Base-by-base conservation (phyloP, 2,113 vertebrate genomes). In the Picathartes gymnocephalus region DNA sequence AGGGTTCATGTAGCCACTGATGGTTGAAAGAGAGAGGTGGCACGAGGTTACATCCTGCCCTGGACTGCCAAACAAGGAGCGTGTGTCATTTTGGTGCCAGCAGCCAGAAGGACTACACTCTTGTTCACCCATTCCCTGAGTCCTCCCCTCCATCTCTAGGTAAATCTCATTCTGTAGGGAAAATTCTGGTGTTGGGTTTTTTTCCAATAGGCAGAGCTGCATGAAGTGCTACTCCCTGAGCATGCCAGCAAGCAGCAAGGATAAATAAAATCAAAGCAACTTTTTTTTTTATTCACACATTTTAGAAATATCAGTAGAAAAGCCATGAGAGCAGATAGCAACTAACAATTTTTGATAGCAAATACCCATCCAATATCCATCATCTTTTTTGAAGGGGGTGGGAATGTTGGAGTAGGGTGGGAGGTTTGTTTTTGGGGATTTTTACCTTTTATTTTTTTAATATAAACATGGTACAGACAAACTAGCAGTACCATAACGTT, bases 101-200 rank as follows among this genome's bases (percentile, higher is more conserved):
- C 0, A 0, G 16, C 35, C 47, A 27, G 27, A 47, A 62, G 31
- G 35, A 28, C 61, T 53, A 4, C 0, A 0, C 24, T 31, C 17
- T 70, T 39, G 22, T 13, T 61, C 33, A 30, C 35, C 31, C 13
- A 66, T 12, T 2, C 12, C 5, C 10, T 18, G 7, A 45, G 24
- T 31, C 35, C 24, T 80, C 76, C 48, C 28, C 5, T 74, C 53
- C 2, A 0, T 25, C 40, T 83, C n/a, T 25, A 44, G 16, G 50
- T 39, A 84, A 61, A 72, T 11, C n/a, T 50, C 23, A 22, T 39
- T 53, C 45, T 50, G 12, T 6, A 70, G 15, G 65, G 31, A 50
- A 73, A 60, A 81, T 70, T 66, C 10, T 6, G 28, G 6, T 27
- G 21, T 4, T 31, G 8, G 0, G 6, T 7, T 77, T 60, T 50